Conservation (phyloP, 2,888 invertebrate genomes). For the Watsonalla binaria region DNA sequence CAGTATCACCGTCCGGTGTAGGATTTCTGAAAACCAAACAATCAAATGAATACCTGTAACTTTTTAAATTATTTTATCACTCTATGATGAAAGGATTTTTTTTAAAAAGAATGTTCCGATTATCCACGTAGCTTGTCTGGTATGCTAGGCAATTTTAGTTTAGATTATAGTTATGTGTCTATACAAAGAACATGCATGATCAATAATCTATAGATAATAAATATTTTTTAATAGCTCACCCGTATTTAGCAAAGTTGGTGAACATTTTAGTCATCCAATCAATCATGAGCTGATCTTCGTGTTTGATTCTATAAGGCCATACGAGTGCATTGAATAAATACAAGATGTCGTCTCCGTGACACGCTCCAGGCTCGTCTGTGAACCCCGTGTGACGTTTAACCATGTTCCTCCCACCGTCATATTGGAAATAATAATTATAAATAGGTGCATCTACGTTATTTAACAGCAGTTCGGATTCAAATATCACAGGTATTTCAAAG, state of each 20-base stretch:
- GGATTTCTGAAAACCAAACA: neutral
- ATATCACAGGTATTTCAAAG: conserved; percentile 42
- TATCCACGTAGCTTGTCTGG: too few relatives aligned
- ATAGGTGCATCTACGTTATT: conserved; percentile 27
- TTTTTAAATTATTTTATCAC: too few relatives aligned
- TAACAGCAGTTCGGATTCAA: conserved; percentile 37
- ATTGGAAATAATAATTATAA: conserved; percentile 49
- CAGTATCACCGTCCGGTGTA: neutral
- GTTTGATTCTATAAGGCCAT: conserved; percentile 30
- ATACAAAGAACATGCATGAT: too few relatives aligned
- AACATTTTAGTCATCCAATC: neutral
- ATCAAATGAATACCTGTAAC: too few relatives aligned
- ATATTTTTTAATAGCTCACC: neutral
- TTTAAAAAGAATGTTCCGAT: too few relatives aligned
- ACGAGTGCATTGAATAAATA: conserved; percentile 41
- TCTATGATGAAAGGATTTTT: too few relatives aligned
- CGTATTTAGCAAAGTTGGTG: neutral
- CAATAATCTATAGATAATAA: too few relatives aligned
- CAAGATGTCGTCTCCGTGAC: conserved; percentile 49
- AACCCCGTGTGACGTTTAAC: conserved; percentile 32
- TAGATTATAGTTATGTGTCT: too few relatives aligned
- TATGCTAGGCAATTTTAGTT: too few relatives aligned
- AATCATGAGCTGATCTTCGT: neutral
- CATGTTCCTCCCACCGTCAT: conserved; percentile 43
- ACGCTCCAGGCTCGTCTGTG: conserved; percentile 33